A percentile compares a stretch with the other conserved stretches of the same genome.
Conservation (phyloP, 2,888 invertebrate species). For the Noctuana brunneofusca region DNA sequence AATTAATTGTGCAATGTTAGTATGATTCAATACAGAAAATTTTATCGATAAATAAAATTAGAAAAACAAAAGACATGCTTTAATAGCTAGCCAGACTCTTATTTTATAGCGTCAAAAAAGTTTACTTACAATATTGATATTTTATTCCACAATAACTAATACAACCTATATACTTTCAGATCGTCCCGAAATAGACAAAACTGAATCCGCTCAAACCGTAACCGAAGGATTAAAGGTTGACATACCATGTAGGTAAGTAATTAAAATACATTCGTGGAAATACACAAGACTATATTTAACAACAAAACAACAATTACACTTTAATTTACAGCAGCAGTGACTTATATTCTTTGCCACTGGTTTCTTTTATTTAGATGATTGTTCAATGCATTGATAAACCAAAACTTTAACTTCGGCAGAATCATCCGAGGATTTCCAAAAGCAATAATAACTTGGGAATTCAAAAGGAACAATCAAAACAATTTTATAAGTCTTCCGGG, state of each 20-base stretch:
- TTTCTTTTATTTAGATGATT: no score
- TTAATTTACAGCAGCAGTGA: no score
- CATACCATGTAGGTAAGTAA: slow-evolving; percentile 18
- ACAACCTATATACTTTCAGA: slow-evolving; percentile 6
- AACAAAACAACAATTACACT: slow-evolving; percentile 23
- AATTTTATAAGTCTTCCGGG: background rate
- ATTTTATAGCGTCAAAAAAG: background rate
- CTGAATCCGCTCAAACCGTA: background rate
- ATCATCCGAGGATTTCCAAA: background rate
- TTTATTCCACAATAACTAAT: background rate
- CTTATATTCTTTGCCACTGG: no score
- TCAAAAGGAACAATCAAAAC: background rate
- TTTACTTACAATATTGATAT: background rate
- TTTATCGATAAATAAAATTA: background rate
- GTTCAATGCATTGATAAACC: no score
- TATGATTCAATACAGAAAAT: background rate
- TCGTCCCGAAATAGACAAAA: slow-evolving; percentile 9
- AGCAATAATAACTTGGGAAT: background rate
- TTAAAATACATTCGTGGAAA: background rate
- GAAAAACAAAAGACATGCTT: no score
- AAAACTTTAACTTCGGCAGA: background rate
- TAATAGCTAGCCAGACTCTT: no score
- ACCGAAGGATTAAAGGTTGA: background rate
- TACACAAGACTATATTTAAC: background rate
- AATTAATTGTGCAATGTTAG: slow-evolving; percentile 9